Evolutionary conservation across 2,888 invertebrate species (phyloP).

Genomic region (Trimorus sp.): DNA sequence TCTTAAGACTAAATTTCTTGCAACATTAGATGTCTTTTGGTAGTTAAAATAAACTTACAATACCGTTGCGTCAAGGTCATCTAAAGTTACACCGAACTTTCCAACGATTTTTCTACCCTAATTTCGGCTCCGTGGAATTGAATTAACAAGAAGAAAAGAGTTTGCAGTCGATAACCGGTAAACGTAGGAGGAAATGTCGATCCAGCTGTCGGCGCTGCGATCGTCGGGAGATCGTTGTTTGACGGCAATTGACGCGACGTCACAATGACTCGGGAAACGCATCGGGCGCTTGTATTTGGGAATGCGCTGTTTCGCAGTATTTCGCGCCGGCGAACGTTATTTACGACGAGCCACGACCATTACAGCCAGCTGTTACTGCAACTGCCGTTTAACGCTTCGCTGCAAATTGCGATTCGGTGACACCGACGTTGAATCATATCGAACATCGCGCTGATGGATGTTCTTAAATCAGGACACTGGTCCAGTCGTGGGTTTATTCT

Average conservation of each 20-base stretch:
- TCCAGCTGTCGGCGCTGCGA: not conserved
- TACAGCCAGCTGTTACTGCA: slow-evolving; percentile 54
- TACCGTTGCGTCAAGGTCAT: no score
- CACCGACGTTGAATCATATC: slow-evolving; percentile 40
- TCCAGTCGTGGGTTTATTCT: not conserved
- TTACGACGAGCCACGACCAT: slow-evolving; percentile 45
- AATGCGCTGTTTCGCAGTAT: slow-evolving; percentile 46
- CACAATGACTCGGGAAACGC: slow-evolving; percentile 37
- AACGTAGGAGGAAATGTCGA: no score
- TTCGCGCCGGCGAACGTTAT: slow-evolving; percentile 40
- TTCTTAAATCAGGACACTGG: slow-evolving; percentile 30
- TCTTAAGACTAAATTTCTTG: no score
- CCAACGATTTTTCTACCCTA: no score
- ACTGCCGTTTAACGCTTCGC: slow-evolving; percentile 52
- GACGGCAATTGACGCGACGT: slow-evolving; percentile 45
- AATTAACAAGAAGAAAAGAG: no score
- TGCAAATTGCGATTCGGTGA: slow-evolving; percentile 51
- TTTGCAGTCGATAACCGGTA: no score
- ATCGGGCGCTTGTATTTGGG: slow-evolving; percentile 45
- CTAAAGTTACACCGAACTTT: no score
- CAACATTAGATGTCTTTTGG: no score
- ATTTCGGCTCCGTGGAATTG: no score
- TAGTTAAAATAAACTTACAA: no score
- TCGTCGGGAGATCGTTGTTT: slow-evolving; percentile 28
- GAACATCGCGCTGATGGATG: slow-evolving; percentile 42